A percentile compares a stretch with the other conserved stretches of the same genome.
These are phyloP conservation scores for Vanessa tameamea DNA, from an alignment of 1,140 invertebrate species.

Conservation along the genomic window DNA sequence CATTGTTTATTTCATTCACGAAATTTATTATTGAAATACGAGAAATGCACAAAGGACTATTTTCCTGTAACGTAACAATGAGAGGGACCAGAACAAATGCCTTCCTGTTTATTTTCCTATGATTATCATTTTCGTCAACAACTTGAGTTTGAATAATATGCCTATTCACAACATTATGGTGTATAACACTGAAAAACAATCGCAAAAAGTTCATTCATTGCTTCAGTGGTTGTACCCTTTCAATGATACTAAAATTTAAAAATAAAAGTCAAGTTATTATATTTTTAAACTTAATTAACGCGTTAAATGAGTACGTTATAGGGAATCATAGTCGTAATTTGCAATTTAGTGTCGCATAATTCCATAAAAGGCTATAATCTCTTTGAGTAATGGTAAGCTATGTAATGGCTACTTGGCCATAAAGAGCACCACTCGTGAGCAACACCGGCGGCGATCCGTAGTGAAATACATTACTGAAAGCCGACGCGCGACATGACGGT, in stretches of 20 bases:
- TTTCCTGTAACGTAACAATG: constrained; percentile 11
- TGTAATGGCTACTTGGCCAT: constrained; percentile 31
- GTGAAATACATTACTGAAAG: constrained; percentile 32
- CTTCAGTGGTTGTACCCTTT: no score
- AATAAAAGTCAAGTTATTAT: background rate
- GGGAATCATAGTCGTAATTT: constrained; percentile 4
- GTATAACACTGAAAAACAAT: no score
- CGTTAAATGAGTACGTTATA: background rate
- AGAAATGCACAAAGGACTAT: background rate
- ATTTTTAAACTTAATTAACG: constrained; percentile 3
- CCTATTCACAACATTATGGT: no score
- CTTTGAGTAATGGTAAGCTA: constrained; percentile 26
- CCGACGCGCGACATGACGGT: constrained; percentile 41
- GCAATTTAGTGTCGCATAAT: constrained; percentile 20
- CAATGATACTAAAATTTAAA: no score
- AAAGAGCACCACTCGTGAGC: constrained; percentile 26
- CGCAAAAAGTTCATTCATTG: no score
- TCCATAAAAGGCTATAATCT: constrained; percentile 28
- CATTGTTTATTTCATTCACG: background rate
- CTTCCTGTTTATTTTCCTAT: constrained; percentile 41
- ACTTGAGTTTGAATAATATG: constrained; percentile 9
- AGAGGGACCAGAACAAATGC: constrained; percentile 40
- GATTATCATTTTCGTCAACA: constrained; percentile 23
- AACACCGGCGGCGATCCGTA: constrained; percentile 28
- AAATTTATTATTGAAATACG: background rate